Evolutionary conservation across 92 coral and sea anemone species (phyloP).

Genomic region (Parazoanthus swiftii): DNA sequence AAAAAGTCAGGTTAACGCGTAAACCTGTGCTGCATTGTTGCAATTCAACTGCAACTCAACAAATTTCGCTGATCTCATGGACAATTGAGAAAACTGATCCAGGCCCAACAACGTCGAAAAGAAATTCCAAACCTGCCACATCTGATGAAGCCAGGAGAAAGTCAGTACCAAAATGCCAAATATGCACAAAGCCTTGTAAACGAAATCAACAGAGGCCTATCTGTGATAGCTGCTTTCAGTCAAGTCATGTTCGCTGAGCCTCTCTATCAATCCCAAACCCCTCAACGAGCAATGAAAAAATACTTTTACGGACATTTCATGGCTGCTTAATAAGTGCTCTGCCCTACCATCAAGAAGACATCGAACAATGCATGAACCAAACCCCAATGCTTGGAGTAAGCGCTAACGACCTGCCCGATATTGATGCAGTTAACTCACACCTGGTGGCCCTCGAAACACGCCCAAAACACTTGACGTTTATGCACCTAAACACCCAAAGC

Average conservation of each 20-base stretch:
- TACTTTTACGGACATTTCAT: neutral
- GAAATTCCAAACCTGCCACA: conserved; percentile 1
- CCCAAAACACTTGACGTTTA: too few relatives aligned
- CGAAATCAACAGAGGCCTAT: neutral
- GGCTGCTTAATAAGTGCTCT: neutral
- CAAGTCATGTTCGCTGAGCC: neutral
- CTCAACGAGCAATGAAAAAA: neutral
- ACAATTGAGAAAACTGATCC: conserved; percentile 24
- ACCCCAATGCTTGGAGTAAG: neutral
- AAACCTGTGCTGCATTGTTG: conserved; percentile 3
- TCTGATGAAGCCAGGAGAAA: conserved; percentile 7
- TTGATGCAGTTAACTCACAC: too few relatives aligned
- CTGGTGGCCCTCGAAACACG: too few relatives aligned
- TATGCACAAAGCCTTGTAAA: too few relatives aligned
- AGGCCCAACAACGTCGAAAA: conserved; percentile 20
- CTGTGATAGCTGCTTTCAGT: conserved; percentile 17
- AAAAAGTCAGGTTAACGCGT: conserved; percentile 18
- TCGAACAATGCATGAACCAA: conserved; percentile 15
- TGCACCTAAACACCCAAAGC: too few relatives aligned
- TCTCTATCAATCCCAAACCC: neutral
- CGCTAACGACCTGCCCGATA: too few relatives aligned
- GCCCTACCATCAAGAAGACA: neutral
- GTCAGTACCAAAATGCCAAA: too few relatives aligned
- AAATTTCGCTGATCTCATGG: too few relatives aligned
- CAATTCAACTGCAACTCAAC: too few relatives aligned